A percentile compares a stretch with the other conserved stretches of the same genome.
These are phyloP conservation scores for Hoplias malabaricus DNA, from an alignment of 2,113 vertebrate species.

Conservation along the genomic window DNA sequence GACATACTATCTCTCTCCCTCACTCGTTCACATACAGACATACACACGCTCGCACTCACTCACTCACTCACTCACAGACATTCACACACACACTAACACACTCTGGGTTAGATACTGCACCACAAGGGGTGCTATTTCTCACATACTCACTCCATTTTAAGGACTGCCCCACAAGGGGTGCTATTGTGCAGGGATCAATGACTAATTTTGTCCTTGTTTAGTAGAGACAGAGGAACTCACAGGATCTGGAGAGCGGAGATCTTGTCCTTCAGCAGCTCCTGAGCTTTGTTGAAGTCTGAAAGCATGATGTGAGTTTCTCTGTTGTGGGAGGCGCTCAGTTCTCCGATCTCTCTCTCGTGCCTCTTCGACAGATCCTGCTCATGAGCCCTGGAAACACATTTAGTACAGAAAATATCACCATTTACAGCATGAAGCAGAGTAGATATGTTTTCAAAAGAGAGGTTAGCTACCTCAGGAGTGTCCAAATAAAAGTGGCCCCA, in stretches of 20 bases:
- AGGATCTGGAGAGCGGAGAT: slow-evolving; percentile 93
- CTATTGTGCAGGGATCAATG: no score
- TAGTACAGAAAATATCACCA: background rate
- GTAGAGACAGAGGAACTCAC: slow-evolving; percentile 75
- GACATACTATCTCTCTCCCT: no score
- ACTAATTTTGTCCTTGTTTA: no score
- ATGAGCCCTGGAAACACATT: slow-evolving; percentile 81
- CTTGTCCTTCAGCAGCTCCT: slow-evolving; percentile 97
- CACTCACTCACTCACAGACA: no score
- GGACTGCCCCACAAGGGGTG: no score
- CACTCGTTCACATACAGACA: no score
- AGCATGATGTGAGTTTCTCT: slow-evolving; percentile 92
- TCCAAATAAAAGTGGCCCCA: no score
- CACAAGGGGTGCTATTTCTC: no score
- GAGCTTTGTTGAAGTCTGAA: slow-evolving; percentile 97
- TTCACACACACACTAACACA: no score
- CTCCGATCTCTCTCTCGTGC: slow-evolving; percentile 89
- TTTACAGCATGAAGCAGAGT: background rate
- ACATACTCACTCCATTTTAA: no score
- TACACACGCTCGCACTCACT: no score
- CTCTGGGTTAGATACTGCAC: no score
- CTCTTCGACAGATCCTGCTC: slow-evolving; percentile 94
- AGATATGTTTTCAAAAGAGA: background rate
- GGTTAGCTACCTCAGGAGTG: background rate
- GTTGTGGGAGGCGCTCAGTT: slow-evolving; percentile 84